A percentile compares a stretch with the other conserved stretches of the same genome.
phyloP scores from a whole-genome alignment of 1,140 invertebrate genomes.

The Aphis craccivora region DNA sequence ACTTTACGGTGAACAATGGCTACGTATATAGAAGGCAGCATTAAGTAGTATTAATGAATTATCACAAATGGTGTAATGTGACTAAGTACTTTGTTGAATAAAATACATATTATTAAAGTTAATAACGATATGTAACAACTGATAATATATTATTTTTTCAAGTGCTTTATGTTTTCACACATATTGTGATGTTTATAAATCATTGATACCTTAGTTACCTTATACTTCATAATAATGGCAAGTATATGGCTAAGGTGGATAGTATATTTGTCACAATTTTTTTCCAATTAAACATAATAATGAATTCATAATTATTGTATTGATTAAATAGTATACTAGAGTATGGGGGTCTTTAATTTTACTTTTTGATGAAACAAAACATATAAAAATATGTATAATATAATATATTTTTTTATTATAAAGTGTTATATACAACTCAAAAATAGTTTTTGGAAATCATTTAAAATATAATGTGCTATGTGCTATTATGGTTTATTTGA shows the following conservation, averaged over 20 bases:
- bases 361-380: neutral
- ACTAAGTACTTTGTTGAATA: neutral
- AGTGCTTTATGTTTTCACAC: neutral
- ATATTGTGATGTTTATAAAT: neutral
- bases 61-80: neutral
- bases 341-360: neutral
- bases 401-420: neutral
- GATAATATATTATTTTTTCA: neutral
- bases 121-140: neutral
- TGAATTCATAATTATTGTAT: neutral
- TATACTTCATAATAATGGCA: neutral
- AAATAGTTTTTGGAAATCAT: neutral
- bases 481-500: neutral
- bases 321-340: too few relatives aligned
- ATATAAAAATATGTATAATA: neutral
- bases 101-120: neutral
- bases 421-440: neutral
- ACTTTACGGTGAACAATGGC: neutral
- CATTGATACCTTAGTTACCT: too few relatives aligned
- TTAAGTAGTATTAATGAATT: neutral
- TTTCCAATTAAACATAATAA: neutral
- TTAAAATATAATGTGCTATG: neutral
- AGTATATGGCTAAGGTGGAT: neutral
- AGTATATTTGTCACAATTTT: neutral
- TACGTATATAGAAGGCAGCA: neutral